Evolutionary conservation across 2,797 vertebrate species (phyloP), one percentile per base, ranked within the genome.

Genomic region (Parauchenoglanis ngamensis): DNA sequence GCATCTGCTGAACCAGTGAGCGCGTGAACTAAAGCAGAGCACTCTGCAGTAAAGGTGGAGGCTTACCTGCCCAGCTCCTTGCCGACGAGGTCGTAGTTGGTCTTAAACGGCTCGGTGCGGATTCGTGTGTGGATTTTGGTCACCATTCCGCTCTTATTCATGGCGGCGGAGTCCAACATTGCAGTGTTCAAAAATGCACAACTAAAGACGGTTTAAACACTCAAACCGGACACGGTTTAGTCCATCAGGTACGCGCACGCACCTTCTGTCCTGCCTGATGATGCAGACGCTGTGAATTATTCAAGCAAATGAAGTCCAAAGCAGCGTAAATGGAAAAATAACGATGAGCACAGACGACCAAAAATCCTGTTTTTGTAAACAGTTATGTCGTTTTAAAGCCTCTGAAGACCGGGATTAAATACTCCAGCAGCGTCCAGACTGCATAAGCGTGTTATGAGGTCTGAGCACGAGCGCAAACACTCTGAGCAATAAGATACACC

Each of bases 101-200:
- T 89, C 0, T 91, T 92, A 92, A 97, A 97, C 3, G 92, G 90
- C 0, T 96, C 96, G 0, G 87, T 89, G 89, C 95, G 92, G 91
- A 96, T 96, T 88, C 95, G 91, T 6, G 95, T 95, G 90, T 93
- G 94, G 88, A 96, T 94, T 8, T 93, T 93, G 7, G 95, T 94
- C 89, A 96, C 87, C 94, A 96, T 95, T 85, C 96, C 95, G 90
- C 92, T 96, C 84, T 93, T 96, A 90, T 85, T 96, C 96, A 95
- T 96, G 85, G 90, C 92, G 61, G 90, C 87, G 65, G 91, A 88
- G 79, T 92, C 90, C 88, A 88, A 91, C 92, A 95, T 93, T 63
- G 76, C 87, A 85, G 90, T 88, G 84, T 67, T 52, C 72, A 70
- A 17, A 35, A 7, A 7, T 63, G 21, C 79, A 40, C 77, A 49